Conservation (phyloP, 2,797 vertebrate species). For the Pagetopsis macropterus region DNA sequence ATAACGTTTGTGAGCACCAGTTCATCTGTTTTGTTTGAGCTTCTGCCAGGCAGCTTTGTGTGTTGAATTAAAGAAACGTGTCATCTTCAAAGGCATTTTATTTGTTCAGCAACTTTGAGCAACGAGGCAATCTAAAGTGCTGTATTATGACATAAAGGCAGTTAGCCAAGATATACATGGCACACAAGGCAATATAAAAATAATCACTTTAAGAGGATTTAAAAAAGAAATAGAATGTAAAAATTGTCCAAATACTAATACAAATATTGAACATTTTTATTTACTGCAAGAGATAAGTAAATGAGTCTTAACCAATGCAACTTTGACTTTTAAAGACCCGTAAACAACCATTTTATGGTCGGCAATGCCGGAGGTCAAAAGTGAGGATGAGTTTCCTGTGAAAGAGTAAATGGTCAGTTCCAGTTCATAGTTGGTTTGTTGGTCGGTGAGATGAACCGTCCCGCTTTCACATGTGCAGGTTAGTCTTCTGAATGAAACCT, state of each 20-base stretch:
- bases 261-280: neutral
- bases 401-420: conserved; percentile 52
- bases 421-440: conserved; percentile 27
- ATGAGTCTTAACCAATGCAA: neutral
- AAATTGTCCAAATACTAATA: neutral
- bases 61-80: conserved; percentile 3
- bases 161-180: neutral
- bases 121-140: neutral
- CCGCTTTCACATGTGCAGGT: conserved; percentile 36
- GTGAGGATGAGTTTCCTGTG: conserved; percentile 38
- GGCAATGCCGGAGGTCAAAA: conserved; percentile 38
- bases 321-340: neutral
- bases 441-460: conserved; percentile 19
- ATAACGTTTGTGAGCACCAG: conserved; percentile 17
- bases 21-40: conserved; percentile 33
- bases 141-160: neutral
- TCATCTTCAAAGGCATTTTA: conserved; percentile 8
- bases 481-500: conserved; percentile 47
- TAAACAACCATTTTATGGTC: conserved; percentile 28
- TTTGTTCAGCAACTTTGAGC: conserved; percentile 10
- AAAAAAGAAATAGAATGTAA: neutral
- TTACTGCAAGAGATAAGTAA: neutral
- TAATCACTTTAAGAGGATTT: neutral
- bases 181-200: neutral
- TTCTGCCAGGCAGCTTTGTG: conserved; percentile 11